A percentile compares a stretch with the other conserved stretches of the same genome.
Conservation (phyloP, 23 tunicate genomes). For the Phallusia fumigata region DNA sequence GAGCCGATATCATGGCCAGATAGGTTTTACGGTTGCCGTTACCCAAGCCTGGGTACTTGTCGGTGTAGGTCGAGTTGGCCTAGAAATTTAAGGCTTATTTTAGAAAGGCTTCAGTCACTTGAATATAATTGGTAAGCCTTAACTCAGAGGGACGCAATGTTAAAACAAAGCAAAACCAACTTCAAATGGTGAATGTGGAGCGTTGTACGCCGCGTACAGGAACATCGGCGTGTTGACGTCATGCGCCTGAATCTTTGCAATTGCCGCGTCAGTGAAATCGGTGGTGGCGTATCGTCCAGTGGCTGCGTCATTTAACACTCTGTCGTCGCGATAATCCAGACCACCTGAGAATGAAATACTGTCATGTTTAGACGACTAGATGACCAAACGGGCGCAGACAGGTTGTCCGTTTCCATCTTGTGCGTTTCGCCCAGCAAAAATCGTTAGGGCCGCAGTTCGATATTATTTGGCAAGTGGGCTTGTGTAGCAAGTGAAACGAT, state of each 20-base stretch:
- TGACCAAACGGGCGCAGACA: not conserved
- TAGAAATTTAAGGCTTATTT: not conserved
- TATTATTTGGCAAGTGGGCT: no score
- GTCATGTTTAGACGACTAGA: no score
- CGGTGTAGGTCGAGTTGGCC: constrained; percentile 26
- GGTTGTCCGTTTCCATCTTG: no score
- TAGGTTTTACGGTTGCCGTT: constrained; percentile 37
- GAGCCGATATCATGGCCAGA: constrained; percentile 46
- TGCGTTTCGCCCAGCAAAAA: not conserved
- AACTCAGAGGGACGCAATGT: no score
- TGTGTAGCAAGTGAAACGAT: no score
- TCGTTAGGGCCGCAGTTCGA: not conserved
- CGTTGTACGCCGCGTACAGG: constrained; percentile 58
- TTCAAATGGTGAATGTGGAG: constrained; percentile 58
- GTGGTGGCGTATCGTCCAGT: constrained; percentile 32
- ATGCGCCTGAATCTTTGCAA: constrained; percentile 32
- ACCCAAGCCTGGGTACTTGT: constrained; percentile 20
- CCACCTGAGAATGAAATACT: constrained; percentile 1
- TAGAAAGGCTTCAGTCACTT: no score
- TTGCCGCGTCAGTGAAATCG: constrained; percentile 54
- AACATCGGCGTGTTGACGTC: constrained; percentile 32
- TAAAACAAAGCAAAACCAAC: no score
- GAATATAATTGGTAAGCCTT: no score
- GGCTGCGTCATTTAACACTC: constrained; percentile 1
- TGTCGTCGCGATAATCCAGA: constrained; percentile 41